phyloP scores from a whole-genome alignment of 2,113 vertebrate genomes.

The Grammomys surdaster region DNA sequence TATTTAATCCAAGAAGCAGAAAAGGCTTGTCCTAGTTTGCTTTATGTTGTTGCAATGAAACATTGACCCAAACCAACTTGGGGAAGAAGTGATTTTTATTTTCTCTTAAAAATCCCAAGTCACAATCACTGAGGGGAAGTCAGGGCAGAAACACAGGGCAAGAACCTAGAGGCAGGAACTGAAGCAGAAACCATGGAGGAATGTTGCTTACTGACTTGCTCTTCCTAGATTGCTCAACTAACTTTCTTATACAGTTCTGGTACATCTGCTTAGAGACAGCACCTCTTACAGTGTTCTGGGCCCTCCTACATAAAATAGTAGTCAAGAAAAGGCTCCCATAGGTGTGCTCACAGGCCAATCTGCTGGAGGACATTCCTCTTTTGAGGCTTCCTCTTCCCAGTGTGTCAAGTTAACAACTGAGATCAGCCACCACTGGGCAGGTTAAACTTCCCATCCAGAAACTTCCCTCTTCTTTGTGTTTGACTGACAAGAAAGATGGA shows the following conservation, averaged over 20 bases:
- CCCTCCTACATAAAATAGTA: not conserved
- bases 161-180: not conserved
- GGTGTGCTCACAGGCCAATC: not conserved
- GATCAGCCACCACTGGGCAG: not conserved
- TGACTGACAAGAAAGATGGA: conserved; percentile 23
- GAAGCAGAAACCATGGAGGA: not conserved
- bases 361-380: not conserved
- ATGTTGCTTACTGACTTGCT: not conserved
- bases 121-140: not conserved
- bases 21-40: not conserved
- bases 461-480: not conserved
- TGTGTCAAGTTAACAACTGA: not conserved
- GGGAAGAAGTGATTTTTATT: not conserved
- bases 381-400: not conserved
- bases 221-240: not conserved
- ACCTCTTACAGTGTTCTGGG: not conserved
- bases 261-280: not conserved
- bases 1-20: not conserved
- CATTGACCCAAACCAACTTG: not conserved
- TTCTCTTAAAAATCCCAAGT: not conserved
- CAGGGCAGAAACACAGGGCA: not conserved
- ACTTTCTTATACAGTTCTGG: not conserved
- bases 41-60: not conserved
- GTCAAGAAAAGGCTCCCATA: not conserved
- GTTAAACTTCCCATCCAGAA: not conserved